Evolutionary conservation across 1,140 invertebrate species (phyloP).

Genomic region (Drosophila setifemur): DNA sequence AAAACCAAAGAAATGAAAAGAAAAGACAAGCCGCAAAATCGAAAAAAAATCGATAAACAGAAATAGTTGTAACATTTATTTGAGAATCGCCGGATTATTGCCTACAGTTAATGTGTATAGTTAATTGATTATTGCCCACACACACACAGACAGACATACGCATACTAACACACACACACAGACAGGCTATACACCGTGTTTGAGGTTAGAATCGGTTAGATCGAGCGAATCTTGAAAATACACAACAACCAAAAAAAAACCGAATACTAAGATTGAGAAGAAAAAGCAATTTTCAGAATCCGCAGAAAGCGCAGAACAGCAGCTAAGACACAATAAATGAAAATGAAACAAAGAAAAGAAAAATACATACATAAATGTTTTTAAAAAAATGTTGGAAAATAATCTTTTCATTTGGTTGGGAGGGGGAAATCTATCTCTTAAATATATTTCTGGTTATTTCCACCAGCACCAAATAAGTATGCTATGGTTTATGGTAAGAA

Average conservation of each 20-base stretch:
- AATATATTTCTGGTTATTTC: no score
- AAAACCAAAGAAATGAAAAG: slow-evolving; percentile 1
- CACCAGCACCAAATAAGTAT: no score
- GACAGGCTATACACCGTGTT: slow-evolving; percentile 4
- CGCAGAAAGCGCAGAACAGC: slow-evolving; percentile 23
- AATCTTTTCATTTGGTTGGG: neutral
- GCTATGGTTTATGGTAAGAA: no score
- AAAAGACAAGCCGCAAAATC: slow-evolving; percentile 5
- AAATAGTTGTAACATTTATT: slow-evolving; percentile 61
- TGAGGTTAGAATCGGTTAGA: slow-evolving; percentile 18
- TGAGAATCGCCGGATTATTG: slow-evolving; percentile 46
- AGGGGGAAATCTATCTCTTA: no score
- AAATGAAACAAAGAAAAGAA: slow-evolving; percentile 38
- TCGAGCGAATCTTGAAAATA: neutral
- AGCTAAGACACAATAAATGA: slow-evolving; percentile 35
- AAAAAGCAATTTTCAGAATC: slow-evolving; percentile 25
- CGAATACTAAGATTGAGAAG: neutral
- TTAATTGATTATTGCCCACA: slow-evolving; percentile 41
- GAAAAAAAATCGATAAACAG: slow-evolving; percentile 4
- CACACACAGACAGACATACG: slow-evolving; percentile 4
- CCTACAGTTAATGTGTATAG: slow-evolving; percentile 42
- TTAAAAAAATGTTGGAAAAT: slow-evolving; percentile 26
- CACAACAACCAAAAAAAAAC: slow-evolving; percentile 1
- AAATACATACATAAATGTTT: slow-evolving; percentile 44
- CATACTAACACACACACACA: neutral